A percentile compares a stretch with the other conserved stretches of the same genome.
Conservation (phyloP, 2,888 invertebrate genomes). For the Eupeodes latifasciatus region DNA sequence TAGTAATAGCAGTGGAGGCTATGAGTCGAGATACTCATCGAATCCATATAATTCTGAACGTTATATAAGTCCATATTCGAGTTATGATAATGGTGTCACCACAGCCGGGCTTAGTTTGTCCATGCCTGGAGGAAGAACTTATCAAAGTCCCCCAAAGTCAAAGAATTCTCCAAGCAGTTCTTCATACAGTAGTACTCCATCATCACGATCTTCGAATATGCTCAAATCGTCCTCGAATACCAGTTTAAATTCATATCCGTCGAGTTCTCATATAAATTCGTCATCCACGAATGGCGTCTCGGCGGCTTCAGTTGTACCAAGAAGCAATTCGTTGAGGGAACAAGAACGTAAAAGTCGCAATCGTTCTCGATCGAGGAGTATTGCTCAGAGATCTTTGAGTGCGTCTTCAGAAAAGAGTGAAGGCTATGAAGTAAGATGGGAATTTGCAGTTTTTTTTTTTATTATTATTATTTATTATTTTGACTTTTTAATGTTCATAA, state of each 20-base stretch:
- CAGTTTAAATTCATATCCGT: slow-evolving; percentile 79
- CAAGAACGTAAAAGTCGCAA: slow-evolving; percentile 84
- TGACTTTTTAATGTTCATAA: slow-evolving; percentile 22
- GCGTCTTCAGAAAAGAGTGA: slow-evolving; percentile 90
- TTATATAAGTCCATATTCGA: slow-evolving; percentile 83
- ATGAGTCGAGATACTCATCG: slow-evolving; percentile 81
- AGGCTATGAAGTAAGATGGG: slow-evolving; percentile 91
- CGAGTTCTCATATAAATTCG: slow-evolving; percentile 72
- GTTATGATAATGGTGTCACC: slow-evolving; percentile 84
- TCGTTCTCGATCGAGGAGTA: slow-evolving; percentile 82
- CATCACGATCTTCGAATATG: slow-evolving; percentile 75
- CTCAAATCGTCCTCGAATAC: slow-evolving; percentile 82
- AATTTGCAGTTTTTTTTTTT: slow-evolving; percentile 28
- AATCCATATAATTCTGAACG: slow-evolving; percentile 81
- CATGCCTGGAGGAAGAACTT: slow-evolving; percentile 71
- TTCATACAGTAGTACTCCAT: slow-evolving; percentile 77
- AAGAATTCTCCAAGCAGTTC: slow-evolving; percentile 80
- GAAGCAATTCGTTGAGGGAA: slow-evolving; percentile 83
- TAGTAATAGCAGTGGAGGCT: slow-evolving; percentile 67
- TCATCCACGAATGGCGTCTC: slow-evolving; percentile 72
- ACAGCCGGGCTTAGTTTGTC: slow-evolving; percentile 83
- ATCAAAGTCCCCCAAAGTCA: slow-evolving; percentile 79
- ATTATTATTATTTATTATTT: neutral
- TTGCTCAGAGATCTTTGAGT: slow-evolving; percentile 86
- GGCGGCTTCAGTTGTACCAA: slow-evolving; percentile 79